These are phyloP conservation scores for Pecten maximus DNA, from an alignment of 2,888 invertebrate species.

Conservation along the genomic window DNA sequence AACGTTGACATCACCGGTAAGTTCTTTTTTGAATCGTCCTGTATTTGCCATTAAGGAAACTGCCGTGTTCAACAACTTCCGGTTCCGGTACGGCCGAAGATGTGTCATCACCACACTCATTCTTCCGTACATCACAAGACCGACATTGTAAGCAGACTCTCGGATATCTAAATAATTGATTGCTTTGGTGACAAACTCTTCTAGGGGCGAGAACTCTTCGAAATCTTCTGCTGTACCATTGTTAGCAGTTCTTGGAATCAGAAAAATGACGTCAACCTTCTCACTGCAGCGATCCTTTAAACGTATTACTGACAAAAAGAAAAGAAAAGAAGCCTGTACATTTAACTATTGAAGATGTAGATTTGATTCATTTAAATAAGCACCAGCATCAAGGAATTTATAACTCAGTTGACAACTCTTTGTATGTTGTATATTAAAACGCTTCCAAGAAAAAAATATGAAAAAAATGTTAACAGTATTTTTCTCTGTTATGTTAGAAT, in stretches of 20 bases:
- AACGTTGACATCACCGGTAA: background rate
- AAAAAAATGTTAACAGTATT: no score
- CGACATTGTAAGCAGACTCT: slow-evolving; percentile 4
- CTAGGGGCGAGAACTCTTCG: background rate
- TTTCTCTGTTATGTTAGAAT: no score
- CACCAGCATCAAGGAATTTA: no score
- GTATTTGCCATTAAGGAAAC: slow-evolving; percentile 7
- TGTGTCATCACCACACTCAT: background rate
- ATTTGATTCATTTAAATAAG: no score
- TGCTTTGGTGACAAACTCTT: background rate
- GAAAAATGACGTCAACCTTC: background rate
- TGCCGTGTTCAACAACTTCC: background rate
- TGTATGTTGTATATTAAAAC: no score
- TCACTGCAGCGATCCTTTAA: background rate
- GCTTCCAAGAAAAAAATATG: no score
- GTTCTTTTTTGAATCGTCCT: background rate
- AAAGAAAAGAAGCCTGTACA: no score
- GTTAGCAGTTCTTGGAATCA: background rate
- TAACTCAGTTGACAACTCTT: no score
- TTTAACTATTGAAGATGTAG: no score
- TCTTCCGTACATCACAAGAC: background rate
- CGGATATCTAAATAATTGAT: background rate
- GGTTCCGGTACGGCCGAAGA: slow-evolving; percentile 4
- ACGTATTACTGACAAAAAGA: background rate
- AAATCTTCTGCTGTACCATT: background rate